Evolutionary conservation across 1,140 invertebrate genomes (phyloP).

Genomic region (Pemphigus obesinymphae): DNA sequence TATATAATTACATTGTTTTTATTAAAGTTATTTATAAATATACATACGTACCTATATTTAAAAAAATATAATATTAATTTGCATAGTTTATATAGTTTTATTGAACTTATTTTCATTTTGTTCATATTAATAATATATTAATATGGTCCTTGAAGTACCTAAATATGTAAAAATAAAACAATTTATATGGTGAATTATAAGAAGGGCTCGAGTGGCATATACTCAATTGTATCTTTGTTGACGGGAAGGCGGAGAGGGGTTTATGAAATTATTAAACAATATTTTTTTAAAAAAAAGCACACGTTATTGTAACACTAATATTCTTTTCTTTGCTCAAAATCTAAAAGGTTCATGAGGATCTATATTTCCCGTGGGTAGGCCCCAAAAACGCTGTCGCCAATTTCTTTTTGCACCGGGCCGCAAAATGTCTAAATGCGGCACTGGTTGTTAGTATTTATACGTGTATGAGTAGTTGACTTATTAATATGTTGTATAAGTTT

Average conservation of each 20-base stretch:
- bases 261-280: not conserved
- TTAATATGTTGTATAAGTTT: no score
- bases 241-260: not conserved
- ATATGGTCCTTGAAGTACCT: not conserved
- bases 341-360: not conserved
- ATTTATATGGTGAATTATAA: not conserved
- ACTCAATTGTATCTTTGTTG: not conserved
- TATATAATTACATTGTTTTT: not conserved
- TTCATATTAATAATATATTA: no score
- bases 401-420: not conserved
- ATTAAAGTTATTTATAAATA: no score
- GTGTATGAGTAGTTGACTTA: no score
- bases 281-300: not conserved
- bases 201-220: not conserved
- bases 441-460: no score
- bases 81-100: no score
- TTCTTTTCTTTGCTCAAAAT: not conserved
- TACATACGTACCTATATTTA: no score
- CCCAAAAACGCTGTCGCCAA: no score
- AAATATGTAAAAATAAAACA: not conserved
- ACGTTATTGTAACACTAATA: not conserved
- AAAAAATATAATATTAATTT: no score
- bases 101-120: no score
- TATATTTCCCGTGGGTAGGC: not conserved
- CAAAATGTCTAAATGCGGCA: conserved; percentile 2